Percentiles rank a stretch among this genome's conserved stretches.
These are phyloP conservation scores for Geophilus truncorum DNA, from an alignment of 2,888 invertebrate genomes.

Conservation along the genomic window DNA sequence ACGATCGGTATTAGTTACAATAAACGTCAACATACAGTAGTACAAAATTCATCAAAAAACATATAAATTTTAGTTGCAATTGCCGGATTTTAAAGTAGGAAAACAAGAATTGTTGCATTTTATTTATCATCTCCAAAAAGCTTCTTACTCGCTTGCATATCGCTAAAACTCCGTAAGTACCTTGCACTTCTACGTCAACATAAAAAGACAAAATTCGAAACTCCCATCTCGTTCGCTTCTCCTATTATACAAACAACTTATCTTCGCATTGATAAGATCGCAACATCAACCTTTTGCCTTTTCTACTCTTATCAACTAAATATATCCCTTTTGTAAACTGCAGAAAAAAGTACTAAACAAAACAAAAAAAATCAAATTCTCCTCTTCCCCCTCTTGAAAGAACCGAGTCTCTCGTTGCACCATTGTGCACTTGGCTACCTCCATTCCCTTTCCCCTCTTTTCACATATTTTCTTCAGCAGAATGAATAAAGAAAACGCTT, in stretches of 20 bases:
- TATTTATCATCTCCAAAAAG: background rate
- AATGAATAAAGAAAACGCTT: background rate
- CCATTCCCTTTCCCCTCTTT: background rate
- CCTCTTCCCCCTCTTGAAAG: background rate
- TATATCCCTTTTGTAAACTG: background rate
- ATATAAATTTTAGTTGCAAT: background rate
- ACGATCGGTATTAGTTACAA: too few species aligned
- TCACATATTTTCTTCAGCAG: background rate
- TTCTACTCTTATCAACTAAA: background rate
- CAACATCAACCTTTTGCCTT: background rate
- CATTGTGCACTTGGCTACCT: background rate
- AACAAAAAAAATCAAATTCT: background rate
- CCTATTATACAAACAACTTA: background rate
- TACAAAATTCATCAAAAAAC: background rate
- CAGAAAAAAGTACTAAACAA: background rate
- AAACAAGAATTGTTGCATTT: background rate
- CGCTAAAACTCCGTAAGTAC: background rate
- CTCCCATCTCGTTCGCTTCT: background rate
- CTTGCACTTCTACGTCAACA: background rate
- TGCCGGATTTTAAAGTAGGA: background rate
- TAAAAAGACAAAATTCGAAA: background rate
- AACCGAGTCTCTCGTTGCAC: background rate
- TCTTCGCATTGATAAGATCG: background rate
- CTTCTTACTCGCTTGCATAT: background rate
- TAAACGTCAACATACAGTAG: too few species aligned